A percentile compares a stretch with the other conserved stretches of the same genome.
These are phyloP conservation scores for Magallana gigas DNA, from an alignment of 1,140 invertebrate species.

Conservation along the genomic window DNA sequence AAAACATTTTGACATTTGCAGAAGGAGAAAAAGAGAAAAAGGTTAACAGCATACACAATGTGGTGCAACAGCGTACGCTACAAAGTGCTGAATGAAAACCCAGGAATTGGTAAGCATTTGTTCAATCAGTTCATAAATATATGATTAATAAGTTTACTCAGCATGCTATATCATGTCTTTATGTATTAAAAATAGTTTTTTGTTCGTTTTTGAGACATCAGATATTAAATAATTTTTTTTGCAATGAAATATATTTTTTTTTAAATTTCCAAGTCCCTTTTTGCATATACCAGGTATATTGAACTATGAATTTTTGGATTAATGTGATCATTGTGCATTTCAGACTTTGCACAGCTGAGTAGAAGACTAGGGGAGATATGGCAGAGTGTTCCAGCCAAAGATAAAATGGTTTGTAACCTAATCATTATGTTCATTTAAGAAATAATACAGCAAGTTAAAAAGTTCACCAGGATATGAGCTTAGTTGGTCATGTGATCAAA, in stretches of 20 bases:
- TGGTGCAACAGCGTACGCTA: conserved; percentile 57
- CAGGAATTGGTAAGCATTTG: conserved; percentile 43
- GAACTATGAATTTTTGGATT: too few relatives aligned
- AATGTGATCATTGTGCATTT: conserved; percentile 71
- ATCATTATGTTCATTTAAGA: not conserved
- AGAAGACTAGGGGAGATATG: conserved; percentile 91
- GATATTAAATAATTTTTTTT: too few relatives aligned
- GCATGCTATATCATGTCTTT: too few relatives aligned
- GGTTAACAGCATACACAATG: conserved; percentile 56
- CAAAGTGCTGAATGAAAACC: conserved; percentile 52
- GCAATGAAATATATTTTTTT: not conserved
- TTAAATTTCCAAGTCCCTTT: conserved; percentile 32
- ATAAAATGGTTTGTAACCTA: conserved; percentile 75
- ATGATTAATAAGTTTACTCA: too few relatives aligned
- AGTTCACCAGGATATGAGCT: too few relatives aligned
- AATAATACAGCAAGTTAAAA: not conserved
- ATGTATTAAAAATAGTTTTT: too few relatives aligned
- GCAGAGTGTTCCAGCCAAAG: conserved; percentile 81
- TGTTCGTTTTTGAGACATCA: too few relatives aligned
- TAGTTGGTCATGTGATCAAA: too few relatives aligned
- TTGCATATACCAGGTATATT: too few relatives aligned
- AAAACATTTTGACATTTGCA: conserved; percentile 29
- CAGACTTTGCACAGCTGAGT: conserved; percentile 89
- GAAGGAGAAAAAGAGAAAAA: conserved; percentile 55
- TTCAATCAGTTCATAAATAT: too few relatives aligned